Evolutionary conservation across 2,797 vertebrate species (phyloP), one percentile per base, ranked within the genome.

Genomic region (Esox masquinongy): DNA sequence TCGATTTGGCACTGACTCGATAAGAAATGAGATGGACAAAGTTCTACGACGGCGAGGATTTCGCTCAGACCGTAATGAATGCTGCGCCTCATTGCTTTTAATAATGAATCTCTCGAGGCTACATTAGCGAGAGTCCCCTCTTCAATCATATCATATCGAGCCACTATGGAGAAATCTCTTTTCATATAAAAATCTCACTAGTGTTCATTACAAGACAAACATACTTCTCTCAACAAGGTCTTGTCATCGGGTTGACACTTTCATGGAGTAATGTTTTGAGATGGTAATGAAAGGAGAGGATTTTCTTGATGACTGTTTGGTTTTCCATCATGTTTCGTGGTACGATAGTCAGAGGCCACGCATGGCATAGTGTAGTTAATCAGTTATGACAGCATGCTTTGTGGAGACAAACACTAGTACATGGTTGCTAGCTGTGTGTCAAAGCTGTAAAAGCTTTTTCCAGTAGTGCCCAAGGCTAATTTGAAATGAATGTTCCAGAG

Each of bases 1-100:
- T 84, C 78, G 80, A 82, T 80, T 80, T 56, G 59, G 47, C 53
- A 70, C 68, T 64, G 12, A 17, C 75, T 69, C 74, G 74, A 83
- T 72, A 83, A 56, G 74, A 80, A 78, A 83, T 53, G 76, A 83
- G 61, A 31, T 68, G 68, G 56, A 70, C 29, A 36, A 39, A 34
- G 14, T 43, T 34, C 53, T 71, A 68, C 16, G 8, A 70, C 59
- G 59, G 74, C 56, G 69, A 71, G 56, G 73, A 26, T 76, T 68
- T 70, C 73, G 47, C 56, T 29, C 36, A 17, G 74, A 68, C 72
- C 24, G 68, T 16, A 68, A 26, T 77, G 76, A 80, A 50, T 39
- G 24, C 78, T 76, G 72, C 59, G 59, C 72, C 74, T 74, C 36
- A 22, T 22, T 59, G 24, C 43, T 22, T 59, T 70, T 78, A 71